A percentile compares a stretch with the other conserved stretches of the same genome.
phyloP scores from a whole-genome alignment of 30 jellyfish, hydroid and myxozoan genomes.

The Hydractinia symbiolongicarpus region DNA sequence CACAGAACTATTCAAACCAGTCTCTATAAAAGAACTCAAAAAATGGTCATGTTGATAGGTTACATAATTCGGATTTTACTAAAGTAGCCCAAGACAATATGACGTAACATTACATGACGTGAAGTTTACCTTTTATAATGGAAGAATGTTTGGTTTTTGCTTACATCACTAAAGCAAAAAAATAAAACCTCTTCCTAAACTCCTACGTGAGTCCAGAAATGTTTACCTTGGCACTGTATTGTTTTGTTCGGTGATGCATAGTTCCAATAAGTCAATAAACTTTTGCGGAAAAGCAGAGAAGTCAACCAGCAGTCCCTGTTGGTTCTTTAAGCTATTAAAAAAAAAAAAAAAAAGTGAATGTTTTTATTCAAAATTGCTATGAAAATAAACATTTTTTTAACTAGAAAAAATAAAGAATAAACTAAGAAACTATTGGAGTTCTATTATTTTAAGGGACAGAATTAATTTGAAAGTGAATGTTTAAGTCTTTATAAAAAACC shows the following conservation, averaged over 20 bases:
- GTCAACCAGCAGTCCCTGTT: constrained; percentile 91
- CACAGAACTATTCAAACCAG: no score
- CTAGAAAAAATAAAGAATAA: background rate
- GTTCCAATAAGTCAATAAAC: constrained; percentile 70
- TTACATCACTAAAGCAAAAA: no score
- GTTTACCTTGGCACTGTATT: constrained; percentile 67
- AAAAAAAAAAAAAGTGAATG: background rate
- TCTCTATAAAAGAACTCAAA: no score
- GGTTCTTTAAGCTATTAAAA: constrained; percentile 60
- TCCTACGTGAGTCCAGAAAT: background rate
- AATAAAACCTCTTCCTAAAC: no score
- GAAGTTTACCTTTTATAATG: no score
- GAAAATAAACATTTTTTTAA: no score
- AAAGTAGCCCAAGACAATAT: no score
- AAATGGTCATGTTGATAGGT: no score
- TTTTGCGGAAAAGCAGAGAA: constrained; percentile 85
- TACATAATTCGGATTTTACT: no score
- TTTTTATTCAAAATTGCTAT: background rate
- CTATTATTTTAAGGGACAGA: background rate
- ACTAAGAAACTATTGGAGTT: background rate
- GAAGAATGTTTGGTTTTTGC: no score
- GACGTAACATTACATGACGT: no score
- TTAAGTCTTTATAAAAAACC: background rate
- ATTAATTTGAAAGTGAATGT: background rate
- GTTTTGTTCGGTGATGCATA: constrained; percentile 71